phyloP scores from a whole-genome alignment of 2,888 invertebrate species.

The Brenthis ino region DNA sequence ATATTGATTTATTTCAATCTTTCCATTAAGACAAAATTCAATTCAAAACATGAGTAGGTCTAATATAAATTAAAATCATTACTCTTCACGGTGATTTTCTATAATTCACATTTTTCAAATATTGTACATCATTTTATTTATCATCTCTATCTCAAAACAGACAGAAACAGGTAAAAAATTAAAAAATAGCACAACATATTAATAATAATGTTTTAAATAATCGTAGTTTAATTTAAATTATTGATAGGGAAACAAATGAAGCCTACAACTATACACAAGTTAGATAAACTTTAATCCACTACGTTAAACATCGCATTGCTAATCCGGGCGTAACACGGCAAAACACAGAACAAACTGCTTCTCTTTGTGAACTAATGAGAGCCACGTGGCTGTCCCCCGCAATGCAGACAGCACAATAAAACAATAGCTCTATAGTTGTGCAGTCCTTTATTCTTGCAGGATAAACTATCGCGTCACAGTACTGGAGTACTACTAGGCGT shows the following conservation, averaged over 20 bases:
- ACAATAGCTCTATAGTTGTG: constrained; percentile 74
- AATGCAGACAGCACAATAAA: constrained; percentile 81
- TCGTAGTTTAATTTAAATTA: not conserved
- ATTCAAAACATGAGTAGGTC: too few relatives aligned
- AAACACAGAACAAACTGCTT: constrained; percentile 78
- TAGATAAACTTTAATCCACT: constrained; percentile 67
- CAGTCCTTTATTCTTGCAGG: constrained; percentile 77
- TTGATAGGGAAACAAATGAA: constrained; percentile 25
- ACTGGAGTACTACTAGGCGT: constrained; percentile 63
- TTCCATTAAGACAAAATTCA: too few relatives aligned
- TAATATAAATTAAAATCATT: too few relatives aligned
- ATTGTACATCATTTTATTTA: too few relatives aligned
- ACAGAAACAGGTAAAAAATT: too few relatives aligned
- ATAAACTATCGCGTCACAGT: constrained; percentile 75
- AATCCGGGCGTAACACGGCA: constrained; percentile 75
- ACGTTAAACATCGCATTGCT: constrained; percentile 71
- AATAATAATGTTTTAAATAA: not conserved
- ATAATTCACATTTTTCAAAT: too few relatives aligned
- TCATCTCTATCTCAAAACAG: too few relatives aligned
- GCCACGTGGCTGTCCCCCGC: constrained; percentile 81
- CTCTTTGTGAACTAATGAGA: constrained; percentile 80
- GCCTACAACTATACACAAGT: constrained; percentile 43
- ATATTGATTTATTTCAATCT: too few relatives aligned
- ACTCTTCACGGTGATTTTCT: too few relatives aligned
- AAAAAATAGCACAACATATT: too few relatives aligned